Evolutionary conservation across 2,113 vertebrate genomes (phyloP), one percentile per base, ranked within the genome.

Genomic region (Periophthalmus modestus): DNA sequence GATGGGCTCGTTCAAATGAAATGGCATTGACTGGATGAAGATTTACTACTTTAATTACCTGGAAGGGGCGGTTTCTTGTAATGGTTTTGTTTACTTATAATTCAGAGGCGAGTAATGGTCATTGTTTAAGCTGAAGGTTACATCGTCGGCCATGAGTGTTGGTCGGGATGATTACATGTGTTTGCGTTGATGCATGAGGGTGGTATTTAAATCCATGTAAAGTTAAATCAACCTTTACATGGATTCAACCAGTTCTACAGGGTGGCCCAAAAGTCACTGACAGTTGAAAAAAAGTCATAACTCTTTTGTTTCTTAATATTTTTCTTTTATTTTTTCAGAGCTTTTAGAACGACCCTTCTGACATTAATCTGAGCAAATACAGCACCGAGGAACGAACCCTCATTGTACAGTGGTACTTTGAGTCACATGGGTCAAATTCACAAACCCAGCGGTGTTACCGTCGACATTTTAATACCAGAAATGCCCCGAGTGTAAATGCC

Each of bases 41-140:
- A 59, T 46, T 43, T 71, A 58, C 54, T 59, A 36, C 48, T 58
- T 58, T 43, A 39, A 39, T 58, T 58, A 70, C 48, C 68, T 13
- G 16, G 23, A 10, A 36, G 33, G 28, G 54, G 48, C 11, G 34
- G 14, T 19, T 58, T 70, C 19, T n/a, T 39, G 43, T 65, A 70
- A 55, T 21, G 68, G 52, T 39, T 69, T 28, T 34, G 47, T 69
- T 69, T 69, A 69, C 48, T 54, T 52, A 19, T 57, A n/a, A 24
- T 36, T 39, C 55, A 55, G 54, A 39, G 52, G 34, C 33, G 23
- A 39, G 52, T 39, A 9, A 43, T 39, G 62, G 62, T 21, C 34
- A 36, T 65, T 65, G 34, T 43, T 65, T 43, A 65, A 65, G 34
- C 4, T 16, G 62, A 65, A 18, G 13, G 34, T 65, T 21, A 65